Base-by-base conservation (phyloP, 2,888 invertebrate genomes). In the Drosophila mimica region DNA sequence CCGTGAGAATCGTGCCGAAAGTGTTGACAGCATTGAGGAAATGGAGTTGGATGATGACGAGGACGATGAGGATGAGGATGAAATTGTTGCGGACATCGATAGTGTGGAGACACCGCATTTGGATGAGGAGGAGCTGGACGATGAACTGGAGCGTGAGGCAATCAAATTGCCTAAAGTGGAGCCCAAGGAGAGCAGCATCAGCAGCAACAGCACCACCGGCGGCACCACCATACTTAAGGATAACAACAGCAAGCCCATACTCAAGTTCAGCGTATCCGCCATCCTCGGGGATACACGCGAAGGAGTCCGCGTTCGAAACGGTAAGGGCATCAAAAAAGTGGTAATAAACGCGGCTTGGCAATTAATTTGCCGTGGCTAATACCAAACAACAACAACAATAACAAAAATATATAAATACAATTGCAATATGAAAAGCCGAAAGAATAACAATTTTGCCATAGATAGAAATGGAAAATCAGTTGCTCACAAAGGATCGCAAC, bases 261-360 rank as follows among this genome's bases (percentile, higher is more conserved):
- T 98, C 88, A 98, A 98, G 93, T 98, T 98, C 93, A 98, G 98
- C 95, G 98, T 98, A 77, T 97, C 96, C 94, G 98, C 98, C 53
- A 98, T 98, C 85, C 94, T 98, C 88, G 97, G 97, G 61, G 93
- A 93, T 80, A 93, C 93, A 40, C 92, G 93, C 15, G 93, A 93
- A 76, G 93, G 93, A 81, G 93, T 93, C 40, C 91, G 93, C 79
- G 93, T 93, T 65, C 88, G 93, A 79, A 93, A 93, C 90, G 93
- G 93, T 93, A 91, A 93, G 91, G 52, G 28, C 2, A 20, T 2
- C 9, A 1, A 15, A 7, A 7, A 34, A 49, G 30, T 58, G 65
- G 67, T 75, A 79, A 88, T 89, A 76, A 88, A 77, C 60, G 75
- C 73, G 72, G 76, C 82, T 90, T 69, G 75, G 70, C 79, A 88